phyloP scores from a whole-genome alignment of 2,888 invertebrate species.

The Empis livida region DNA sequence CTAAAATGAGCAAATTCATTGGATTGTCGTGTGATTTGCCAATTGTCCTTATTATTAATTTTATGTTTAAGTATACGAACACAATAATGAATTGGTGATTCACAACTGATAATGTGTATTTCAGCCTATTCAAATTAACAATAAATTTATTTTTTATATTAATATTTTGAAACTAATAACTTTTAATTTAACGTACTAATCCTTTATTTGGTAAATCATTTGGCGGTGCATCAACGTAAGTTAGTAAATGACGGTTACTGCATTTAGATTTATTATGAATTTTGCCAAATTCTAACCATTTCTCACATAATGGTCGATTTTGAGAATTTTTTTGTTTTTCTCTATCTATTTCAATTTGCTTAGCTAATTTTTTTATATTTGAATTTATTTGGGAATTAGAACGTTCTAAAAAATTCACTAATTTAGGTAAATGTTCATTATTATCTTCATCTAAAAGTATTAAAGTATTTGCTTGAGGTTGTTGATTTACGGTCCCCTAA shows the following conservation, averaged over 20 bases:
- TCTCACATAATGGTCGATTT: constrained; percentile 33
- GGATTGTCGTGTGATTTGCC: constrained; percentile 16
- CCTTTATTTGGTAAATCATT: constrained; percentile 36
- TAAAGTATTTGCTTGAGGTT: constrained; percentile 29
- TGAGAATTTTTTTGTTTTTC: constrained; percentile 17
- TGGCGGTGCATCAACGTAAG: constrained; percentile 40
- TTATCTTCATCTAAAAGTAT: constrained; percentile 48
- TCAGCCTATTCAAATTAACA: constrained; percentile 27
- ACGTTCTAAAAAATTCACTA: constrained; percentile 41
- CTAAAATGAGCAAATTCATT: constrained; percentile 18
- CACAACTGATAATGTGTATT: constrained; percentile 43
- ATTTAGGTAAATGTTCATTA: constrained; percentile 45
- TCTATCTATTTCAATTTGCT: constrained; percentile 10
- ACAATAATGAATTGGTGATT: constrained; percentile 48
- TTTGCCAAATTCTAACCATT: constrained; percentile 48
- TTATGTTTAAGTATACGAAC: constrained; percentile 41
- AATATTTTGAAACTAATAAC: neutral
- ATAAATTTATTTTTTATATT: neutral
- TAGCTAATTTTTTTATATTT: neutral
- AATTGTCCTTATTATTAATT: constrained; percentile 8
- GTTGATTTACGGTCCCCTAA: constrained; percentile 8
- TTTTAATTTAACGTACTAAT: neutral
- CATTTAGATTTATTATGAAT: constrained; percentile 48
- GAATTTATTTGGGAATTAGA: neutral
- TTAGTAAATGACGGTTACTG: constrained; percentile 47